These are phyloP conservation scores for Oasisia sp. DNA, from an alignment of 2,888 invertebrate species.

Conservation along the genomic window DNA sequence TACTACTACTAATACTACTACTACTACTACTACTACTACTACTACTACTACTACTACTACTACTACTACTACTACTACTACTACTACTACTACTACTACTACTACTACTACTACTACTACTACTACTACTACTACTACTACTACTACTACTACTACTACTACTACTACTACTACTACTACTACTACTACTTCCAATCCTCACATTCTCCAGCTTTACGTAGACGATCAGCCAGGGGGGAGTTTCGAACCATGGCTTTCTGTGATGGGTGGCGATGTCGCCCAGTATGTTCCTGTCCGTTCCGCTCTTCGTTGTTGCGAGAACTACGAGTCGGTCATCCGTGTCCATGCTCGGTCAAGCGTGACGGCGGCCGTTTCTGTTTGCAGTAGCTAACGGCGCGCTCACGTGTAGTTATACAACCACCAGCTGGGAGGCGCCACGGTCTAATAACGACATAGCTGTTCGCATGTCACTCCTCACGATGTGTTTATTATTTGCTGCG, in stretches of 20 bases:
- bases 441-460: background rate
- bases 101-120: constrained; percentile 30
- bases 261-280: background rate
- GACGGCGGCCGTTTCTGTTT: background rate
- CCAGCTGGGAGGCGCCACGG: background rate
- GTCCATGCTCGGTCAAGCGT: background rate
- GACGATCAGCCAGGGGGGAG: too few species aligned
- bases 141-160: constrained; percentile 30
- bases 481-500: too few species aligned
- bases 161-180: constrained; percentile 25
- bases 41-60: constrained; percentile 31
- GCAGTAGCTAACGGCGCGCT: background rate
- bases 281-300: background rate
- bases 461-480: too few species aligned
- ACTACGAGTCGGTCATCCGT: background rate
- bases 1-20: constrained; percentile 30
- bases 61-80: constrained; percentile 30
- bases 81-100: constrained; percentile 31
- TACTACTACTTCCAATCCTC: constrained; percentile 13
- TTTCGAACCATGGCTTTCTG: too few species aligned
- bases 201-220: too few species aligned
- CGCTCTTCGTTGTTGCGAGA: background rate
- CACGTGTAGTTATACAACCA: background rate
- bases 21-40: constrained; percentile 30
- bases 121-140: constrained; percentile 32